These are phyloP conservation scores for Hystrix cristata DNA, from an alignment of 2,113 vertebrate genomes.

Conservation along the genomic window DNA sequence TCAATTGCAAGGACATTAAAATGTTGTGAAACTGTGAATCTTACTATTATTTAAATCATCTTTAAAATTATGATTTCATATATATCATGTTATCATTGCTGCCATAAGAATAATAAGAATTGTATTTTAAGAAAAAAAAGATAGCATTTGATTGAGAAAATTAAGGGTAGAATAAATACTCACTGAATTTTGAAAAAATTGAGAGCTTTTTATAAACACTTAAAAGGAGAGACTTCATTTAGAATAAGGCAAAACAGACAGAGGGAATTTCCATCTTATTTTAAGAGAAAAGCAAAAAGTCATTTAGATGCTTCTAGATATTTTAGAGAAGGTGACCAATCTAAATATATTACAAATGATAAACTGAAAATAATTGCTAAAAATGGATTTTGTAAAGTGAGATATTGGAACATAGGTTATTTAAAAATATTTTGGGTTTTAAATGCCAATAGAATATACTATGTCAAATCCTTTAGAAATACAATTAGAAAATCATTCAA, in stretches of 20 bases:
- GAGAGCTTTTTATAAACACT: neutral
- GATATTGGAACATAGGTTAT: neutral
- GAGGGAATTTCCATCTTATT: neutral
- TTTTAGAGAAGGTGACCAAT: neutral
- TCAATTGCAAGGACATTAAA: neutral
- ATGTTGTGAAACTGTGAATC: neutral
- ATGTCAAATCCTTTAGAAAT: neutral
- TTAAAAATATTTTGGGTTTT: neutral
- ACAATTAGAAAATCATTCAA: neutral
- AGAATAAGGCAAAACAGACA: neutral
- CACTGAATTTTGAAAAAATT: conserved; percentile 11
- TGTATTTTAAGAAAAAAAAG: neutral
- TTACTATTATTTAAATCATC: neutral
- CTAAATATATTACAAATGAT: neutral
- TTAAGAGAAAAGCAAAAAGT: neutral
- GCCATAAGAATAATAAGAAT: neutral
- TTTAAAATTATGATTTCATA: neutral
- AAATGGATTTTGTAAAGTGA: neutral
- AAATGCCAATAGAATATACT: neutral
- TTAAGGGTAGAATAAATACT: neutral
- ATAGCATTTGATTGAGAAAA: neutral
- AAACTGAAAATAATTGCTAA: neutral
- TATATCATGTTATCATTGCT: neutral
- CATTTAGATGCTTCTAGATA: neutral
- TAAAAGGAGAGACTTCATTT: neutral